Percentiles rank a stretch among this genome's conserved stretches.
phyloP scores from a whole-genome alignment of 2,797 vertebrate species.

The Austrolebias charrua region DNA sequence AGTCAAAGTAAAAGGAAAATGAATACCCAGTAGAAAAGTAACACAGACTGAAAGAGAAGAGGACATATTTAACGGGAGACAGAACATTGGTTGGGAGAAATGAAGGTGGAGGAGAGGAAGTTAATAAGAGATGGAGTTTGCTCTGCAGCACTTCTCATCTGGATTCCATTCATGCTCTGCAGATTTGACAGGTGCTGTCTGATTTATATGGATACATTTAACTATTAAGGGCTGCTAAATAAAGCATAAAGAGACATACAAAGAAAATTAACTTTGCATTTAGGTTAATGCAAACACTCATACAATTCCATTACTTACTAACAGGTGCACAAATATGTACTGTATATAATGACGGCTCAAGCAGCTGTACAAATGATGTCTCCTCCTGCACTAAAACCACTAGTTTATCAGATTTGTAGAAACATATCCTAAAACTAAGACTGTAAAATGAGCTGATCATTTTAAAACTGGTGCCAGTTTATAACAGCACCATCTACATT shows the following conservation, averaged over 20 bases:
- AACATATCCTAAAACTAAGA: too few relatives aligned
- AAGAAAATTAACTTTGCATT: constrained; percentile 12
- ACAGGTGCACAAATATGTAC: constrained; percentile 4
- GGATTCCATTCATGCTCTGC: constrained; percentile 44
- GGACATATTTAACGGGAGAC: constrained; percentile 8
- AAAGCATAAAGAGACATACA: constrained; percentile 28
- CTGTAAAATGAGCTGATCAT: too few relatives aligned
- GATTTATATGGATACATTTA: constrained; percentile 43
- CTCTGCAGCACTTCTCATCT: constrained; percentile 39
- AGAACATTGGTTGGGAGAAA: constrained; percentile 4
- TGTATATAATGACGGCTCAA: not conserved
- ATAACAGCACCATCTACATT: too few relatives aligned
- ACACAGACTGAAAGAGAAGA: constrained; percentile 20
- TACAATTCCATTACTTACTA: constrained; percentile 24
- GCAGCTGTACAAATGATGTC: not conserved
- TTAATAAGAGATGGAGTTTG: constrained; percentile 46
- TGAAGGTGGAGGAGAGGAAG: constrained; percentile 14
- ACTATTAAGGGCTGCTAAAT: constrained; percentile 41
- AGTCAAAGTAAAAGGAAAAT: constrained; percentile 6
- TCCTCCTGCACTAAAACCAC: too few relatives aligned
- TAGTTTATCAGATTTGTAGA: too few relatives aligned
- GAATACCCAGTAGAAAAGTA: constrained; percentile 17
- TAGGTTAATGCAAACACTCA: constrained; percentile 1
- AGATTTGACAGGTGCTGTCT: constrained; percentile 45
- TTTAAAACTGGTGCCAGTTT: too few relatives aligned